These are phyloP conservation scores for Coryphaenoides rupestris DNA, from an alignment of 2,113 vertebrate genomes.

Conservation along the genomic window DNA sequence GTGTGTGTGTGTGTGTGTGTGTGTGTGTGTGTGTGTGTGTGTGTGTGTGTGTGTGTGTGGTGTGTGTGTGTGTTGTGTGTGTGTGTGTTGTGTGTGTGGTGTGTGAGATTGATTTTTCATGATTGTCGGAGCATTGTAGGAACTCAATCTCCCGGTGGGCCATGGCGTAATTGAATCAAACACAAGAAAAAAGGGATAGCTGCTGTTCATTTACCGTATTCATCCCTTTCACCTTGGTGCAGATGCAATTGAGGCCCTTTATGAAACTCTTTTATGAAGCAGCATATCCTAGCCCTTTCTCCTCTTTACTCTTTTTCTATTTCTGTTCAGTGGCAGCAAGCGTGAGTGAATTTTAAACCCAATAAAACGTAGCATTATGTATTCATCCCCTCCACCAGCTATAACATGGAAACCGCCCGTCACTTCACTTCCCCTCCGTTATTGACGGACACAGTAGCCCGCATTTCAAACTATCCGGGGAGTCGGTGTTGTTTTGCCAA, in stretches of 20 bases:
- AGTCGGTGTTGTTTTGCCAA: not conserved
- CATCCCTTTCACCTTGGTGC: not conserved
- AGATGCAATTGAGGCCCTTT: not conserved
- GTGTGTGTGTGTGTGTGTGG: too few species aligned
- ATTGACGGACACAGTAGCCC: constrained; percentile 2
- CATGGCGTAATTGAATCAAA: too few species aligned
- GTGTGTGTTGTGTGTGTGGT: too few species aligned
- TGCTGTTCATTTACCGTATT: too few species aligned
- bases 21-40: constrained; percentile 12
- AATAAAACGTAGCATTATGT: not conserved
- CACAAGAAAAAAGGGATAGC: too few species aligned
- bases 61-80: too few species aligned
- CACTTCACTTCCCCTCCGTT: not conserved
- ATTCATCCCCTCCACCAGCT: not conserved
- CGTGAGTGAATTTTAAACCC: not conserved
- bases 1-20: too few species aligned
- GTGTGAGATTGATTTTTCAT: not conserved
- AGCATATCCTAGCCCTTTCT: not conserved
- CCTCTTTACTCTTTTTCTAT: not conserved
- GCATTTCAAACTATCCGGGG: not conserved
- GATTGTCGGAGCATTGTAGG: not conserved
- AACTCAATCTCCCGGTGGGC: not conserved
- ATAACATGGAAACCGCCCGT: not conserved
- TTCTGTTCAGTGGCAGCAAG: not conserved
- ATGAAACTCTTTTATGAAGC: not conserved